phyloP scores from a whole-genome alignment of 2,888 invertebrate species.

The Sphecodes monilicornis region DNA sequence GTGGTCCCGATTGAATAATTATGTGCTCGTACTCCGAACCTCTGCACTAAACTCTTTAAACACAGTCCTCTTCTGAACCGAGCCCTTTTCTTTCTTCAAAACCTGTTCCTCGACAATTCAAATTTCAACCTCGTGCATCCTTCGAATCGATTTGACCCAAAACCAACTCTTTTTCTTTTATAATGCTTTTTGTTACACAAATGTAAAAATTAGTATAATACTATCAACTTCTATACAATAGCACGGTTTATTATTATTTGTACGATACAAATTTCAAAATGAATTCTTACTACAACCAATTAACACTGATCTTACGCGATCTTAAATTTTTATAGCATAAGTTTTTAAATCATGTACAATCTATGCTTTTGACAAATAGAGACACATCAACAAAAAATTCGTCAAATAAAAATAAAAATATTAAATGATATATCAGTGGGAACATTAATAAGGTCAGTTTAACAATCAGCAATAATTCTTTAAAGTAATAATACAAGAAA shows the following conservation, averaged over 20 bases:
- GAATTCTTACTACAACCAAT: background rate
- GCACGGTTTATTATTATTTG: background rate
- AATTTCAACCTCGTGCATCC: background rate
- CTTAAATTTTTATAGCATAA: no score
- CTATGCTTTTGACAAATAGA: no score
- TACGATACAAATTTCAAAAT: background rate
- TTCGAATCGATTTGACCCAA: background rate
- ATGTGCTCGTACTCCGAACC: conserved; percentile 48
- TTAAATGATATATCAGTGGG: no score
- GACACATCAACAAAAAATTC: no score
- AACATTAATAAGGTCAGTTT: no score
- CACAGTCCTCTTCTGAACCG: background rate
- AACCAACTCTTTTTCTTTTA: background rate
- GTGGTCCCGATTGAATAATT: conserved; percentile 77
- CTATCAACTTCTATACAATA: background rate
- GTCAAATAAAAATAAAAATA: no score
- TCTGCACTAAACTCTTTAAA: conserved; percentile 47
- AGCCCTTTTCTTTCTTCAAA: background rate
- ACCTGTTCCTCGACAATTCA: background rate
- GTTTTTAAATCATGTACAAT: no score
- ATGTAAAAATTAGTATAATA: background rate
- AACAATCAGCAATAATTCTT: no score
- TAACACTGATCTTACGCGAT: background rate
- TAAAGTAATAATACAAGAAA: no score
- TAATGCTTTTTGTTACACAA: background rate